Conservation (phyloP, 2,888 invertebrate species). For the Eutolmus rufibarbis region DNA sequence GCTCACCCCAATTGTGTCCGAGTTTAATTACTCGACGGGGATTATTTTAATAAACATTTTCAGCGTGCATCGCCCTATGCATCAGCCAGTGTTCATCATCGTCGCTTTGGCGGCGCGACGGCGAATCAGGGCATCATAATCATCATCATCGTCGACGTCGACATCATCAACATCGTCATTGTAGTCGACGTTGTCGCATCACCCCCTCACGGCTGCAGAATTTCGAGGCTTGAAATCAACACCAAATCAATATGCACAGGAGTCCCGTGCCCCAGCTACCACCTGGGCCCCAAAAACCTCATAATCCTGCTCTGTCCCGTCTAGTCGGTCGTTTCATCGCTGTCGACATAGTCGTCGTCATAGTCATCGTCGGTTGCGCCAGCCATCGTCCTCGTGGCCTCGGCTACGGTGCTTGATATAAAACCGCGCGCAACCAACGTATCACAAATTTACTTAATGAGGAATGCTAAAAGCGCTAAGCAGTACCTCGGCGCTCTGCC, state of each 20-base stretch:
- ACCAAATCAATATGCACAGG: conserved; percentile 17
- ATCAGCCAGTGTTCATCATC: neutral
- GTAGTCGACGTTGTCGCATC: neutral
- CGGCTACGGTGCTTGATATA: conserved; percentile 1
- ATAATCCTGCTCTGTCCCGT: neutral
- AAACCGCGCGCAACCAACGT: conserved; percentile 11
- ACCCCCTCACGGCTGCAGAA: neutral
- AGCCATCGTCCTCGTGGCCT: neutral
- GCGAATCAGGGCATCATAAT: neutral
- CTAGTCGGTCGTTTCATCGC: neutral
- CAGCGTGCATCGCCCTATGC: neutral
- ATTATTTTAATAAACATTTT: neutral
- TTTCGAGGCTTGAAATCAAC: neutral
- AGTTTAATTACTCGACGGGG: neutral
- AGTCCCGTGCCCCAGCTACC: neutral
- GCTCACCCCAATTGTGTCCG: neutral
- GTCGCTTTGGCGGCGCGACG: neutral
- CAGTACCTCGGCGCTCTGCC: neutral
- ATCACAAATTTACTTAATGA: conserved; percentile 28
- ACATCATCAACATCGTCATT: neutral
- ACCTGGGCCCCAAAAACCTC: neutral
- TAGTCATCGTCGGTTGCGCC: neutral
- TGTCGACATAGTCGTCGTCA: neutral
- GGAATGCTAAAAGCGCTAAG: conserved; percentile 25
- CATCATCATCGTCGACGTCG: neutral